Conservation (phyloP, 2,797 vertebrate species). For the Phaenicophaeus curvirostris region DNA sequence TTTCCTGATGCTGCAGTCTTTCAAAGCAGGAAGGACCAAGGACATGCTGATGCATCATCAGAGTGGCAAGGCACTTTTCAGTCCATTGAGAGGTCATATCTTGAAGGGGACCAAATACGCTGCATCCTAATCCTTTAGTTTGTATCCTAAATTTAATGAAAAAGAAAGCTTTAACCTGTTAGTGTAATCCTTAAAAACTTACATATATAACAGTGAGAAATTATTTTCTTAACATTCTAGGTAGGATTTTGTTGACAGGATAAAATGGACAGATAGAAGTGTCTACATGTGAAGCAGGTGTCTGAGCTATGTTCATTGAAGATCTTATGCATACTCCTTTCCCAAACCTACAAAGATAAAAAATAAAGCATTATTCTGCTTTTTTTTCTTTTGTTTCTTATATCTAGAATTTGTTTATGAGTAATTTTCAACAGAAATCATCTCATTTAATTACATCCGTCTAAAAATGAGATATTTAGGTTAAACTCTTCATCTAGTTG, state of each 20-base stretch:
- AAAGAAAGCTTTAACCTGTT: background rate
- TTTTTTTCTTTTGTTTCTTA: background rate
- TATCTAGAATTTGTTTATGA: background rate
- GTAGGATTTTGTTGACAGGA: background rate
- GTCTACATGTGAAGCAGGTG: background rate
- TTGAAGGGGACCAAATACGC: background rate
- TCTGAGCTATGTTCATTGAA: background rate
- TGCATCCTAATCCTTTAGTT: background rate
- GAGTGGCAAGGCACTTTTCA: background rate
- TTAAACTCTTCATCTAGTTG: background rate
- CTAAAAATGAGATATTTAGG: background rate
- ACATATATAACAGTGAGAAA: background rate
- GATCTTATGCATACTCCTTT: background rate
- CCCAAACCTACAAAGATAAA: background rate
- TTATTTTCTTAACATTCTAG: background rate
- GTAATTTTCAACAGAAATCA: background rate
- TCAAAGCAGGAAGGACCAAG: background rate
- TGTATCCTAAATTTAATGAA: background rate
- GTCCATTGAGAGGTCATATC: background rate
- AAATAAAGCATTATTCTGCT: background rate
- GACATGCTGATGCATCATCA: accelerated
- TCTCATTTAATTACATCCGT: background rate
- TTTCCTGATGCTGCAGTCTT: background rate
- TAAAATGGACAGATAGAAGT: background rate
- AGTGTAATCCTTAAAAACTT: background rate